Conservation (phyloP, 1,140 invertebrate species). For the Laupala kohalensis region DNA sequence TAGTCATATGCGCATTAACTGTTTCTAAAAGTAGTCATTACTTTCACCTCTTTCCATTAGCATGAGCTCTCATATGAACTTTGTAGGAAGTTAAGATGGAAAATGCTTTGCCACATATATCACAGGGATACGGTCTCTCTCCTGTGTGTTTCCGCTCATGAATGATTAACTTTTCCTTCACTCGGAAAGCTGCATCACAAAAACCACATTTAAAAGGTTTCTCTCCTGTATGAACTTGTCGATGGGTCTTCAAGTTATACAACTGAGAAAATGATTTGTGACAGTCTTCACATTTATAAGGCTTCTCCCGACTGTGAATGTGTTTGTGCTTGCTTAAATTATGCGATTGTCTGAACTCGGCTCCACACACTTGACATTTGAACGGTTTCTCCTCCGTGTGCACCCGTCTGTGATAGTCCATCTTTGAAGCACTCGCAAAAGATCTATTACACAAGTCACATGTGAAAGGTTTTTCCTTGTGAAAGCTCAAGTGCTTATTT, state of each 20-base stretch:
- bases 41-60: too few species aligned
- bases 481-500: too few species aligned
- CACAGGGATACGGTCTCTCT: neutral
- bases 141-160: neutral
- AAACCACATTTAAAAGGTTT: neutral
- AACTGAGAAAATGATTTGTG: neutral
- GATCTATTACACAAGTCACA: neutral
- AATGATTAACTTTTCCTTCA: neutral
- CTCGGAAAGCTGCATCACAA: neutral
- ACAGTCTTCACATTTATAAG: neutral
- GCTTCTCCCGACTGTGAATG: neutral
- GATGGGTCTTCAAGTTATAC: neutral
- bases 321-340: neutral
- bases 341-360: neutral
- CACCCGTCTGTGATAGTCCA: neutral
- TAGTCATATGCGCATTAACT: too few species aligned
- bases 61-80: too few species aligned
- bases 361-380: neutral
- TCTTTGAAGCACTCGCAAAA: neutral
- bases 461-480: neutral
- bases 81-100: too few species aligned
- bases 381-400: neutral
- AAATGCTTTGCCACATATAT: neutral
- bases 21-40: too few species aligned
- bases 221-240: neutral